A percentile compares a stretch with the other conserved stretches of the same genome.
These are phyloP conservation scores for Hoplostethus mediterraneus DNA, from an alignment of 2,797 vertebrate species.

Conservation along the genomic window DNA sequence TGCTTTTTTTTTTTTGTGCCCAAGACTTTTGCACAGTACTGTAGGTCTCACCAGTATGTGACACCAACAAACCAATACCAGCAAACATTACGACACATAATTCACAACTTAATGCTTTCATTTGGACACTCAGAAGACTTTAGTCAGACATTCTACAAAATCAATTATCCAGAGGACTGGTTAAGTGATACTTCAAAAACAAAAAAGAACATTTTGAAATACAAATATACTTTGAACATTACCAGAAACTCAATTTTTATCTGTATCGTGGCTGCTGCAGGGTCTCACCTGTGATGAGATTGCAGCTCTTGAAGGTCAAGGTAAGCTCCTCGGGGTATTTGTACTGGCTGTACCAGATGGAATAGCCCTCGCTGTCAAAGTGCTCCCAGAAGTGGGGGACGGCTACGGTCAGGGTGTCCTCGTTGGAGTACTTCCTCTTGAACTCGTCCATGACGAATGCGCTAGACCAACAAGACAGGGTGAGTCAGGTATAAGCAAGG, in stretches of 20 bases:
- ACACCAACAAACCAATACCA: no score
- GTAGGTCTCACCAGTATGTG: no score
- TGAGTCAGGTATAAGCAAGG: not conserved
- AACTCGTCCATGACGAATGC: slow-evolving; percentile 93
- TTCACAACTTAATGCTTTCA: not conserved
- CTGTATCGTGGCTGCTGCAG: not conserved
- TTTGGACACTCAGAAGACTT: no score
- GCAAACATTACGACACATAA: not conserved
- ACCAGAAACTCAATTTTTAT: no score
- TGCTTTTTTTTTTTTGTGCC: no score
- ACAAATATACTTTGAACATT: no score
- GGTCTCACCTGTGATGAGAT: slow-evolving; percentile 91
- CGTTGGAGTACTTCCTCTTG: slow-evolving; percentile 96
- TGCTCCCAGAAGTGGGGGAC: slow-evolving; percentile 94
- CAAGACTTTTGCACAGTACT: no score
- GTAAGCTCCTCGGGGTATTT: slow-evolving; percentile 90
- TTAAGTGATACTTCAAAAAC: no score
- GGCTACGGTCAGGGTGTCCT: slow-evolving; percentile 91
- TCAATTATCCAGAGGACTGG: no score
- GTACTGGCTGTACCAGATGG: slow-evolving; percentile 92
- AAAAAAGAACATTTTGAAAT: no score
- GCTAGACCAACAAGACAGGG: slow-evolving; percentile 60
- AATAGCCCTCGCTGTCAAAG: slow-evolving; percentile 92
- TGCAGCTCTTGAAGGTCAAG: slow-evolving; percentile 94
- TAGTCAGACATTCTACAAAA: no score